Evolutionary conservation across 1,140 invertebrate genomes (phyloP), one percentile per base, ranked within the genome.

Genomic region (Glomeris maerens): DNA sequence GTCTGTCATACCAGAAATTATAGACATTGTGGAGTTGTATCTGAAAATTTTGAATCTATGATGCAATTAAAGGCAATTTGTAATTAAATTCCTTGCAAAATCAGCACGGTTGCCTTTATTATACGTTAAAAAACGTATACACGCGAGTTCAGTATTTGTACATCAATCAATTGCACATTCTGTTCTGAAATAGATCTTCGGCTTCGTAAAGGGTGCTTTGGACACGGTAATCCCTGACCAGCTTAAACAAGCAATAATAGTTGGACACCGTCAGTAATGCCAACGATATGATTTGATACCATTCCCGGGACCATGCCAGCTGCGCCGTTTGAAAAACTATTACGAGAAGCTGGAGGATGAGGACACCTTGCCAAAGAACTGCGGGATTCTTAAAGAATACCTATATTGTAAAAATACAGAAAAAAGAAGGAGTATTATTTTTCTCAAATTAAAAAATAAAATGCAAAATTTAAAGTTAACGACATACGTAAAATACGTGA

Each of bases 231-330:
- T 95, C 88, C 47, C 90, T 73, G 2, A 81, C 71, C 46, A 93
- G 71, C 69, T 92, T 92, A 59, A 88, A 95, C 3, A 97, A 73
- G 0, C 87, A 83, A 57, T 89, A 84, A 67, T 92, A 92, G 66
- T 93, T 94, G 42, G 85, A 83, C 60, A 90, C 80, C 7, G 93
- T 73, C 23, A 95, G 70, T 27, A 92, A 71, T 13, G 83, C 77
- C 52, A 92, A 73, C 17, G 89, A 87, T 7, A 95, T 61, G 27
- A 93, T 77, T 63, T 92, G 83, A 66, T 93, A 86, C 92, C 92
- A 98, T 57, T 90, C 81, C 5, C 77, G 76, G 2, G 80, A 78
- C 40, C 81, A 74, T 54, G 86, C 71, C 0, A 96, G 62, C 22
- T 88, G 72, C 44, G 81, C 72, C 38, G 95, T 70, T 68, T 94